Base-by-base conservation (phyloP, 2,797 vertebrate species). In the Crenichthys baileyi region DNA sequence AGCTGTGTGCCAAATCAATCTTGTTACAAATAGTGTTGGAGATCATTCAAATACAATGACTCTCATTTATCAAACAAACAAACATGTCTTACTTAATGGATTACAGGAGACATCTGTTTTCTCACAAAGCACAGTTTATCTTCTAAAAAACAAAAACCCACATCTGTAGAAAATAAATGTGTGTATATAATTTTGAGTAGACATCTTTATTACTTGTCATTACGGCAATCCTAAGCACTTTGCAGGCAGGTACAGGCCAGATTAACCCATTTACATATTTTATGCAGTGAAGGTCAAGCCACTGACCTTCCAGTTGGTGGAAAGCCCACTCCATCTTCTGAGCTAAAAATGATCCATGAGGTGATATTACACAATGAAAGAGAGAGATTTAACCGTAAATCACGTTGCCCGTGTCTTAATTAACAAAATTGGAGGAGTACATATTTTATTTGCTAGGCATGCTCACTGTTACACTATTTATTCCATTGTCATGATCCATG, bases 1-100 rank as follows among this genome's bases (percentile, higher is more conserved):
- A 79, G 70, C 63, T 41, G 5, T 67, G 51, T 55, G 76, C 74
- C 67, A 76, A 88, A 88, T 88, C 87, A 85, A 51, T 87, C 56
- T 60, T 6, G 39, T 68, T 75, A 85, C 74, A 84, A 85, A 80
- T 67, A 48, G 36, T 80, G 50, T 63, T 65, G 58, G 73, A 75
- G 72, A 88, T 84, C 72, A 63, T 79, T 90, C 68, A 83, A 77
- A 82, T 77, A 81, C 80, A 88, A 84, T 76, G 55, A 83, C 73
- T 86, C 76, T 75, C 73, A 86, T 83, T 84, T 83, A 83, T 89
- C 80, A 88, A 80, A 70, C 39, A 68, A 87, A 83, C 58, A 60
- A 48, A 73, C 20, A 74, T 72, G 77, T 77, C 60, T 53, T 1
- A 31, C 61, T 77, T 39, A 77, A 83, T 80, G 44, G n/a, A 80